Evolutionary conservation across 2,113 vertebrate species (phyloP).

Genomic region (Okapia johnstoni): DNA sequence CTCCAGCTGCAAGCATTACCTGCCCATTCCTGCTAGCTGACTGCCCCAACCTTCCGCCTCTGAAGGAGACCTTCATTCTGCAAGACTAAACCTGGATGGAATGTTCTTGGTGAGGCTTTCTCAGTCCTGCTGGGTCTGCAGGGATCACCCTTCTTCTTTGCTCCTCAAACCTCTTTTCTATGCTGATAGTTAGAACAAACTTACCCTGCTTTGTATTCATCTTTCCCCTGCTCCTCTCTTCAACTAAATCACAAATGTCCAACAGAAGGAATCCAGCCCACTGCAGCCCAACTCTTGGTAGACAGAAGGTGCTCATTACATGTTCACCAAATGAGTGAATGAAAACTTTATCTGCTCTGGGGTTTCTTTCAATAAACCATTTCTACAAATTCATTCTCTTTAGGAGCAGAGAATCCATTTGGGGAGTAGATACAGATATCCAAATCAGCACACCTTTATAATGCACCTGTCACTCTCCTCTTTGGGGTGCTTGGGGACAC

Average conservation of each 20-base stretch:
- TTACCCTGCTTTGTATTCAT: neutral
- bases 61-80: neutral
- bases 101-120: neutral
- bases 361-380: neutral
- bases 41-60: neutral
- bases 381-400: neutral
- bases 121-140: too few relatives aligned
- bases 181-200: neutral
- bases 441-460: neutral
- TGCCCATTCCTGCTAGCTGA: neutral
- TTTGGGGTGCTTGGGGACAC: neutral
- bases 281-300: neutral
- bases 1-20: accelerated
- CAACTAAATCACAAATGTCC: neutral
- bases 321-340: neutral
- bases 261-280: neutral
- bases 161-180: neutral
- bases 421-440: neutral
- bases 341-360: neutral
- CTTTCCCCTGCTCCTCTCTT: neutral
- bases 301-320: neutral
- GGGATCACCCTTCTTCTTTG: neutral
- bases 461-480: too few relatives aligned
- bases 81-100: neutral
- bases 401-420: neutral